phyloP scores from a whole-genome alignment of 1,140 invertebrate genomes.

The Plectrocnemia conspersa region DNA sequence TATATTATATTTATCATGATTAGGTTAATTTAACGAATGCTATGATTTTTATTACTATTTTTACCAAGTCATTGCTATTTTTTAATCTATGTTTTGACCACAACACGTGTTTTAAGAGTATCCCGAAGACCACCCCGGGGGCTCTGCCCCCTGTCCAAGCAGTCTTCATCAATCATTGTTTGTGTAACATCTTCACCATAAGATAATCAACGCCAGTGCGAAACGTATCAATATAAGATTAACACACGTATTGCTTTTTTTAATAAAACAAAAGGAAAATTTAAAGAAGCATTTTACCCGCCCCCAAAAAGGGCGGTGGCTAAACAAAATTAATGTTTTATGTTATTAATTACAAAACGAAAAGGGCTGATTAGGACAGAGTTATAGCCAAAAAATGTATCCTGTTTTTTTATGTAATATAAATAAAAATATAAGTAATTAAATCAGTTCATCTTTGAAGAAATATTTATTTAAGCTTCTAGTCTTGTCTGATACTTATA shows the following conservation, averaged over 20 bases:
- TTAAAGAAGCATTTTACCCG: background rate
- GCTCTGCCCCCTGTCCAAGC: slow-evolving; percentile 11
- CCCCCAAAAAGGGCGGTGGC: background rate
- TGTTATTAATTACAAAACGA: background rate
- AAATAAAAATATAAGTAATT: no score
- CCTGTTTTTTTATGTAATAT: no score
- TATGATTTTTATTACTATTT: no score
- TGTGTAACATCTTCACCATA: slow-evolving; percentile 7
- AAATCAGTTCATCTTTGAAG: no score
- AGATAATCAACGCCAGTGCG: slow-evolving; percentile 9
- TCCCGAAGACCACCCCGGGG: slow-evolving; percentile 11
- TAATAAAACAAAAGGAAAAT: background rate
- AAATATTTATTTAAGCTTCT: no score
- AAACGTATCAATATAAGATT: slow-evolving; percentile 1
- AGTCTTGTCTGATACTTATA: no score
- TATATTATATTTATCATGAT: no score
- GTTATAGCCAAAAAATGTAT: slow-evolving; percentile 1
- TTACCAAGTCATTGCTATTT: no score
- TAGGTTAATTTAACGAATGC: no score
- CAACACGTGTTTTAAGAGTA: background rate
- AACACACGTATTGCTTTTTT: background rate
- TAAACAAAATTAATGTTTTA: background rate
- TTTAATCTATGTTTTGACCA: slow-evolving; percentile 7
- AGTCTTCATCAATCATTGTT: slow-evolving; percentile 10
- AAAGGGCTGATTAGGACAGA: slow-evolving; percentile 7